Base-by-base conservation (phyloP, 2,888 invertebrate genomes). In the Cabera pusaria region DNA sequence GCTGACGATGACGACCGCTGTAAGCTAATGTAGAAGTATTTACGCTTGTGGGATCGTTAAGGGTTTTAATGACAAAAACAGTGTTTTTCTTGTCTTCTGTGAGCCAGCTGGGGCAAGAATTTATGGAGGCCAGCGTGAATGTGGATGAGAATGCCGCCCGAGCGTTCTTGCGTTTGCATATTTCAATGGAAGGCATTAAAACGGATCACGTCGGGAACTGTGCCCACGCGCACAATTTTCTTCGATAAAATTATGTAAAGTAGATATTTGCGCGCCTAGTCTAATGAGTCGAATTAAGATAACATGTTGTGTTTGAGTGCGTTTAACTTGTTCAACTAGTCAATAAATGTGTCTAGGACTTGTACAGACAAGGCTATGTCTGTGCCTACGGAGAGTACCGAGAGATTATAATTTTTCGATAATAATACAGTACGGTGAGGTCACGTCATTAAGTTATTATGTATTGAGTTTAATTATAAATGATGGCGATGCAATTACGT, bases 281-380 rank as follows among this genome's bases (percentile, higher is more conserved):
- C 68, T 83, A 84, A 84, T 84, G 80, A 82, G 78, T 62, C 73
- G 64, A 77, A 83, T 83, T 81, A 80, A 80, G 82, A 80, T 80
- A 80, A 74, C 72, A 63, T 56, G 60, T 56, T 65, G 54, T 63
- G 63, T 68, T 60, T 57, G 46, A 66, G 53, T 65, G 54, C 50
- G 49, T 57, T 59, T 60, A 75, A 77, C 78, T 71, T 60, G 78
- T 69, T 72, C 54, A 69, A 72, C 75, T 59, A 69, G 72, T 65
- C 72, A 71, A 65, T 74, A 69, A 72, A 72, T 66, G 72, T 61
- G 72, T 77, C 74, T 72, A 72, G 72, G 66, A 58, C 66, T 59
- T 52, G 71, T 67, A 71, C 62, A 75, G 76, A 71, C 74, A 44
- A 56, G 59, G 55, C 60, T 59, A 5, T 5, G 26, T 25, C 27